Evolutionary conservation across 2,113 vertebrate species (phyloP), one percentile per base, ranked within the genome.

Genomic region (Ctenomys sociabilis): DNA sequence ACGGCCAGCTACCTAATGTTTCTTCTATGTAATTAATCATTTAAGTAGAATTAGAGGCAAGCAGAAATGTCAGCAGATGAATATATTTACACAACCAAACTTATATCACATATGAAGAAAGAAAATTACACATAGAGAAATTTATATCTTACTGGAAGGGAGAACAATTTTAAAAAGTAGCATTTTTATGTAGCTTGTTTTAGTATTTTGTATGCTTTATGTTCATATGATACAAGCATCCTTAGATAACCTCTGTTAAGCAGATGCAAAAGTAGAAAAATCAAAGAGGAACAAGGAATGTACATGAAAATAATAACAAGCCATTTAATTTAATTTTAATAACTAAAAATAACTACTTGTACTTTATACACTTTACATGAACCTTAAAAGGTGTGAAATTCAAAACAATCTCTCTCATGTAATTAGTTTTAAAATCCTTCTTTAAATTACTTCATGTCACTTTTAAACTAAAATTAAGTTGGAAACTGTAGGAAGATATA

Each of bases 401-500:
- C 72, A 93, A 92, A 91, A 92, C 54, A 85, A 92, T 95, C 32
- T 64, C 73, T 95, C 54, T 75, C 52, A 88, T 93, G n/a, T 57
- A 93, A 93, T 97, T 90, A 84, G 14, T 77, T 95, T 81, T 37
- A 85, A 96, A 90, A 95, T 81, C 30, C 17, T 52, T 91, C 88
- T 96, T 96, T 96, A 97, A 95, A 97, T 95, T 91, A 94, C 85
- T 90, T 90, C 80, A 88, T 95, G 59, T 97, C 85, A 97, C 85
- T 95, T 97, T 97, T 88, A 88, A 95, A 91, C 90, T 96, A 93
- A 97, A 97, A 97, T 97, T 95, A 96, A 94, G 54, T 93, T 96
- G 59, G 80, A 80, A 95, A 90, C 19, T 96, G 59, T 93, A 94
- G 84, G 90, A 96, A 96, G 90, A 90, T 93, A 85, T 85, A 96